phyloP scores from a whole-genome alignment of 2,113 vertebrate species.

The Labrus mixtus region DNA sequence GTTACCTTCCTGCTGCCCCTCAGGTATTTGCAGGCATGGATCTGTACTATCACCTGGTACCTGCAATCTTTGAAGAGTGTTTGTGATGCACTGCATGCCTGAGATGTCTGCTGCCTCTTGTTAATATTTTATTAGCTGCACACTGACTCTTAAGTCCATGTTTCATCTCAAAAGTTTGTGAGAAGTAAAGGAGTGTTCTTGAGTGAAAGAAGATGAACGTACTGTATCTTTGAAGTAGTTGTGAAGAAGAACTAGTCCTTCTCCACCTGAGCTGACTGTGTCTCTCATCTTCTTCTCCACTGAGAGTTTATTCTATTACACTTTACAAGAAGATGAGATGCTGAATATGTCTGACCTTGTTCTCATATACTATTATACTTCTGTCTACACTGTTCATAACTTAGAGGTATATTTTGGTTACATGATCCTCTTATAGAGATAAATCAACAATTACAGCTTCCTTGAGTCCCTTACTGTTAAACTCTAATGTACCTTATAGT shows the following conservation, averaged over 20 bases:
- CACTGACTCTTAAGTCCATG: not conserved
- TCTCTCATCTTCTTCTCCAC: not conserved
- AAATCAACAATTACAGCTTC: too few species aligned
- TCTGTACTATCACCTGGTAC: not conserved
- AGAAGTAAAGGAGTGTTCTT: not conserved
- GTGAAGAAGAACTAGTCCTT: not conserved
- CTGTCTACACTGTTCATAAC: too few species aligned
- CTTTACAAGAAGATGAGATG: too few species aligned
- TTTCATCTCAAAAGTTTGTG: not conserved
- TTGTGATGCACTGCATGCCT: slow-evolving; percentile 27
- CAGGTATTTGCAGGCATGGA: not conserved
- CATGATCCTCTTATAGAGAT: too few species aligned
- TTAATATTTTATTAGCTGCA: not conserved
- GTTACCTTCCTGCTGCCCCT: not conserved
- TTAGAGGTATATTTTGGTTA: too few species aligned
- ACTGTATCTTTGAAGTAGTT: not conserved
- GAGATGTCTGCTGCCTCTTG: slow-evolving; percentile 19
- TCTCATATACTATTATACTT: too few species aligned
- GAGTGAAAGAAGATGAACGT: not conserved
- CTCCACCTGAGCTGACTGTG: not conserved
- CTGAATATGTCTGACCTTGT: too few species aligned
- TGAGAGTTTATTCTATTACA: not conserved
- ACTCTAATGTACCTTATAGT: too few species aligned
- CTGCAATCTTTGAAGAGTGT: slow-evolving; percentile 31
- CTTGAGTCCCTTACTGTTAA: too few species aligned